phyloP scores from a whole-genome alignment of 2,797 vertebrate genomes.

The Chelon auratus region DNA sequence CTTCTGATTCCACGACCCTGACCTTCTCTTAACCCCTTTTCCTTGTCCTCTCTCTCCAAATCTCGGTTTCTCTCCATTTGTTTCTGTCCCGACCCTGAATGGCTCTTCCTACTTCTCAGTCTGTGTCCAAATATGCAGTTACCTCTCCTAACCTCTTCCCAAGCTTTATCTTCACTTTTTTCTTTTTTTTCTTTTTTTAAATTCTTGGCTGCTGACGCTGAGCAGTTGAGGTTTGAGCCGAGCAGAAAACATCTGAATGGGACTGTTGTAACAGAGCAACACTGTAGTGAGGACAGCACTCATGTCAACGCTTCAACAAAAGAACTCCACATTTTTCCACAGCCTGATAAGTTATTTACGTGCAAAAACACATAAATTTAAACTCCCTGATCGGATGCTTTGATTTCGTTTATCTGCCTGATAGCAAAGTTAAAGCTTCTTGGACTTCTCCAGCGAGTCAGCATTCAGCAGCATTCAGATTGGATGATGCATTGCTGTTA shows the following conservation, averaged over 20 bases:
- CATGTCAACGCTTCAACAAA: constrained; percentile 19
- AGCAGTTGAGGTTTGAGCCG: constrained; percentile 40
- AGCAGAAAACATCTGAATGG: constrained; percentile 33
- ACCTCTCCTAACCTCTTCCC: constrained; percentile 76
- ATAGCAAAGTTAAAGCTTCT: not conserved
- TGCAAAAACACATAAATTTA: not conserved
- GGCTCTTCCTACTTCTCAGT: constrained; percentile 45
- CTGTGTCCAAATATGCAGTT: constrained; percentile 58
- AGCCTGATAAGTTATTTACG: constrained; percentile 10
- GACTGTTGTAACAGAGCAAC: constrained; percentile 7
- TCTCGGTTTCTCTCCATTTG: constrained; percentile 38
- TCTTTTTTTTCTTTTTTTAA: constrained; percentile 36
- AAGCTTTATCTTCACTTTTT: constrained; percentile 61
- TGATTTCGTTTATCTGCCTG: not conserved
- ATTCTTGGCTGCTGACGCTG: constrained; percentile 47
- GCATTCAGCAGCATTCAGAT: not conserved
- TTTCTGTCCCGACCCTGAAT: constrained; percentile 41
- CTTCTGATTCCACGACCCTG: constrained; percentile 66
- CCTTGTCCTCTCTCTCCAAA: constrained; percentile 34
- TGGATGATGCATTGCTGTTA: not conserved
- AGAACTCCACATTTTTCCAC: not conserved
- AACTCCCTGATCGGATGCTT: not conserved
- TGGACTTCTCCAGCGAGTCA: not conserved
- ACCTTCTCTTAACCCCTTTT: constrained; percentile 67
- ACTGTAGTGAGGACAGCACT: constrained; percentile 2